Evolutionary conservation across 2,113 vertebrate genomes (phyloP).

Genomic region (Tyto alba): DNA sequence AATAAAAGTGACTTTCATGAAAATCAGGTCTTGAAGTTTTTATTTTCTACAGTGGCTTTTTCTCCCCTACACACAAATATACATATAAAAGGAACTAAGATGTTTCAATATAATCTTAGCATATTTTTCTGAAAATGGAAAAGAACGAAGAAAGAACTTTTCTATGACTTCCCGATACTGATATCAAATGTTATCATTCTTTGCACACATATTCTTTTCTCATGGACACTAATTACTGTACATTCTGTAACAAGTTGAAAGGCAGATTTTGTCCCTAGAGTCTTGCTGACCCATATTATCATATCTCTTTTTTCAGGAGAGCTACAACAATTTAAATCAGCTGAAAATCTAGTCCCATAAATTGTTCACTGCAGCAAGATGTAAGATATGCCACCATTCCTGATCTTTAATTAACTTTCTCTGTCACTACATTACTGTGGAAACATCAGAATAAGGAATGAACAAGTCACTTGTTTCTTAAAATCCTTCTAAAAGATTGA

Average conservation of each 20-base stretch:
- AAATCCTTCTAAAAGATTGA: background rate
- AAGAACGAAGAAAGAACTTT: background rate
- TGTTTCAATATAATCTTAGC: background rate
- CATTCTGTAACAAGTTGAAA: background rate
- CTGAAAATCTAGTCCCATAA: background rate
- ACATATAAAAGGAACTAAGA: background rate
- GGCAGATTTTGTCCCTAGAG: background rate
- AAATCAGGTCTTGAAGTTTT: background rate
- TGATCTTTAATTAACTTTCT: constrained; percentile 13
- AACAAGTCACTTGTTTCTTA: background rate
- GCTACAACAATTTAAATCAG: background rate
- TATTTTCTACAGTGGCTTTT: background rate
- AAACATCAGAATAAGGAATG: background rate
- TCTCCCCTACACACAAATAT: background rate
- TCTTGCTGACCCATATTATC: constrained; percentile 5
- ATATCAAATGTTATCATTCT: background rate
- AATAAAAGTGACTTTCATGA: background rate
- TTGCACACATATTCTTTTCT: background rate
- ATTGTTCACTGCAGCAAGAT: background rate
- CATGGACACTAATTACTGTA: background rate
- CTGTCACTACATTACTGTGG: background rate
- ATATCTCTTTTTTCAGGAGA: background rate
- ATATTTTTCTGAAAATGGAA: background rate
- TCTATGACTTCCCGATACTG: background rate
- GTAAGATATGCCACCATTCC: background rate